Evolutionary conservation across 35 echinoderm and acorn worm genomes (phyloP).

Genomic region (Diadema setosum): DNA sequence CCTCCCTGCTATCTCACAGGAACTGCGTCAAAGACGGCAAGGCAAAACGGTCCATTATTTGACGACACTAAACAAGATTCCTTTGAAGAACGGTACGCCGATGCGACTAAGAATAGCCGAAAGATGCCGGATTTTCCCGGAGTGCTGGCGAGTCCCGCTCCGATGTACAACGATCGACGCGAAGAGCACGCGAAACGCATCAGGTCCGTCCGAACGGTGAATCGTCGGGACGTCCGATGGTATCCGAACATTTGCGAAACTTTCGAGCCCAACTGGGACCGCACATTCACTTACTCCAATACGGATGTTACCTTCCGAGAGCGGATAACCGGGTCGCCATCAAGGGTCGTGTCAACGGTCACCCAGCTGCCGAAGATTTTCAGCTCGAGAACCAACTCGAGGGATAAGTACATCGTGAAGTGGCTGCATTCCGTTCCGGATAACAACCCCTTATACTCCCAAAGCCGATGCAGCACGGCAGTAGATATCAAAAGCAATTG

Average conservation of each 20-base stretch:
- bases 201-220: background rate
- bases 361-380: conserved; percentile 33
- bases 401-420: conserved; percentile 35
- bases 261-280: conserved; percentile 1
- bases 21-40: no score
- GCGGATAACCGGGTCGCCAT: conserved; percentile 1
- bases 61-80: no score
- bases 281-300: conserved; percentile 9
- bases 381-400: background rate
- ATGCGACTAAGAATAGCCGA: conserved; percentile 32
- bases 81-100: background rate
- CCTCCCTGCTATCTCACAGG: no score
- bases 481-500: background rate
- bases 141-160: background rate
- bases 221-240: background rate
- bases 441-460: background rate
- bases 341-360: background rate
- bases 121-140: conserved; percentile 24
- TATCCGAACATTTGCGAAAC: background rate
- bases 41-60: background rate
- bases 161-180: background rate
- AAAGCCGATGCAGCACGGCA: background rate
- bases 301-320: background rate
- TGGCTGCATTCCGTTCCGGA: conserved; percentile 25
- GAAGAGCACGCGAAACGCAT: background rate